Conservation (phyloP, 1,140 invertebrate species). For the Ctenoplectra terminalis region DNA sequence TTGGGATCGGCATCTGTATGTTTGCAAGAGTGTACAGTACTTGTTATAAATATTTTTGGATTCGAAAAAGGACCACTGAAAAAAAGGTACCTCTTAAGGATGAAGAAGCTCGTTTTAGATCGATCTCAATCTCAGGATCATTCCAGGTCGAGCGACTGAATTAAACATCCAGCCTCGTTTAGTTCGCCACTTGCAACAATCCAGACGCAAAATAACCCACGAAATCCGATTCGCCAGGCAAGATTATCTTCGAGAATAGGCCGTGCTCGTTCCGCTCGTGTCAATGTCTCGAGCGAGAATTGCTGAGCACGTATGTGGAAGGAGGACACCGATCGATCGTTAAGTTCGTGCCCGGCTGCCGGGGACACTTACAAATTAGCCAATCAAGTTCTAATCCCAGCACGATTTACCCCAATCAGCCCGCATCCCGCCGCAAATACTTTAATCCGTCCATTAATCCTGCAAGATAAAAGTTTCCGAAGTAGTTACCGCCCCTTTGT, state of each 20-base stretch:
- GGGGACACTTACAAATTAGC: conserved; percentile 83
- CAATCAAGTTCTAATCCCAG: conserved; percentile 83
- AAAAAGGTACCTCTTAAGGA: no score
- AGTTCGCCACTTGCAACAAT: background rate
- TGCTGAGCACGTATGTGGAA: conserved; percentile 50
- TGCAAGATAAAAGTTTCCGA: conserved; percentile 81
- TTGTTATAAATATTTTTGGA: no score
- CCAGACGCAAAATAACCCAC: background rate
- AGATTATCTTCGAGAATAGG: background rate
- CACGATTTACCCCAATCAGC: conserved; percentile 79
- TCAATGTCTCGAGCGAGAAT: conserved; percentile 30
- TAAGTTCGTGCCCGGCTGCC: conserved; percentile 77
- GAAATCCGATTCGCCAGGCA: background rate
- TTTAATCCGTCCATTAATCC: conserved; percentile 83
- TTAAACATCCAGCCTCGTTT: background rate
- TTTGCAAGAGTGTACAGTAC: background rate
- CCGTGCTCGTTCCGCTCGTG: background rate
- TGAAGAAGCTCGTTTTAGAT: no score
- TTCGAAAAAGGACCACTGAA: no score
- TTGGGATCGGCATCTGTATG: background rate
- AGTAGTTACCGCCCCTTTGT: conserved; percentile 81
- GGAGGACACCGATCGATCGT: conserved; percentile 76
- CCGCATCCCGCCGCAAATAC: conserved; percentile 81
- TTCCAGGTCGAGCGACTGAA: background rate
- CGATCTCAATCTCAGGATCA: background rate